A percentile compares a stretch with the other conserved stretches of the same genome.
Conservation (phyloP, 2,113 vertebrate genomes). For the Corythoichthys intestinalis region DNA sequence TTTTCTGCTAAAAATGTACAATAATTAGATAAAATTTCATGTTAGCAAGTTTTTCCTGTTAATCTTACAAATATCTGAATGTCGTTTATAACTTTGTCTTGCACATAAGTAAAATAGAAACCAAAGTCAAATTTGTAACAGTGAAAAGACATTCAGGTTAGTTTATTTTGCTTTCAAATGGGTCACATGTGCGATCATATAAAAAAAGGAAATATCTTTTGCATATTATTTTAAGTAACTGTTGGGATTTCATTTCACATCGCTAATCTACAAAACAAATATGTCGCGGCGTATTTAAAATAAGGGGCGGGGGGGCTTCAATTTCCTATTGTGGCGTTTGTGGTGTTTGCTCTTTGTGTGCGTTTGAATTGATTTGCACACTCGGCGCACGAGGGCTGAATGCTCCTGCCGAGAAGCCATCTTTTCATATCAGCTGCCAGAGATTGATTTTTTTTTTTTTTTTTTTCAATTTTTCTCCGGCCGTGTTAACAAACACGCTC, state of each 20-base stretch:
- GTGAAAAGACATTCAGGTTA: too few relatives aligned
- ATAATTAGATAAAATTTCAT: too few relatives aligned
- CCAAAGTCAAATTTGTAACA: too few relatives aligned
- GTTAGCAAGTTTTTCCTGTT: too few relatives aligned
- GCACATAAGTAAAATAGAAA: too few relatives aligned
- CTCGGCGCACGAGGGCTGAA: slow-evolving; percentile 84
- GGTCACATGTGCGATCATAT: slow-evolving; percentile 30
- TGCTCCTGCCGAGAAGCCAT: slow-evolving; percentile 85
- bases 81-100: too few relatives aligned
- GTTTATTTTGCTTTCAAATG: too few relatives aligned
- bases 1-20: too few relatives aligned
- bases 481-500: slow-evolving; percentile 86
- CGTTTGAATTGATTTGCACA: slow-evolving; percentile 84
- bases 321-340: slow-evolving; percentile 79
- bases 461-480: slow-evolving; percentile 58
- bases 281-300: slow-evolving; percentile 79
- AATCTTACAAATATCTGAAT: too few relatives aligned
- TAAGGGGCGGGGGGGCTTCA: slow-evolving; percentile 74
- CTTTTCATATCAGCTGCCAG: slow-evolving; percentile 96
- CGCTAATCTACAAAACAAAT: slow-evolving; percentile 84
- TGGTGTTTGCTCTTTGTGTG: slow-evolving; percentile 81
- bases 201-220: slow-evolving; percentile 77
- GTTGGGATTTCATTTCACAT: slow-evolving; percentile 82
- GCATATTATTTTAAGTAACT: slow-evolving; percentile 84
- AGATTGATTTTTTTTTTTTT: slow-evolving; percentile 93